Evolutionary conservation across 2,888 invertebrate genomes (phyloP), one percentile per base, ranked within the genome.

Genomic region (Prionchulus punctatus): DNA sequence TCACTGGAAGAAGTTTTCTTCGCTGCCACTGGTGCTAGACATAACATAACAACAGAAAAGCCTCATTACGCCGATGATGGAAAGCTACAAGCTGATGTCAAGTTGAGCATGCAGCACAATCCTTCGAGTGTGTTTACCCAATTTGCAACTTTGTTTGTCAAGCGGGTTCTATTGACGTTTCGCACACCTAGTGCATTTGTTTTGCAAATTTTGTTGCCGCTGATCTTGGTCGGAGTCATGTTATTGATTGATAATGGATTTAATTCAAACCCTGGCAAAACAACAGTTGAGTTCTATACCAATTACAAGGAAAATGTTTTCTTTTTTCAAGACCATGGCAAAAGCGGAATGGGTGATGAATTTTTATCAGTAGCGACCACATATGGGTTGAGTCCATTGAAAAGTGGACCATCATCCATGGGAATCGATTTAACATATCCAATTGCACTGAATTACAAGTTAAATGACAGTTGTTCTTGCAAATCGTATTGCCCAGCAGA

Each of bases 1-100:
- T 86, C 86, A 0, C 70, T 88, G 30, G 87, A 87, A 67, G 87
- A 88, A 70, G 77, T 31, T 7, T 52, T 52, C 25, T 27, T 52
- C 36, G 36, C 36, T 36, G 36, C 36, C 12, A 18, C 36, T 36
- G 36, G 18, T 12, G 7, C 18, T 12, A 18, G 18, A 18, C 7
- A 7, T 18, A 36, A 36, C 18, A 7, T 12, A 18, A n/a, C n/a
- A n/a, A n/a, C n/a, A n/a, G 18, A 36, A 18, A 36, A 36, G 36
- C 36, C 36, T 18, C 7, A 7, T 18, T 7, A 36, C 36, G 36
- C 12, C 7, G 18, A 7, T 36, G 36, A 36, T 7, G 36, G 18
- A 36, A 36, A 18, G 36, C 36, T 36, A 18, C 12, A 18, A 7
- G 12, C 12, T 7, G 18, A 18, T 18, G 12, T 36, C 12, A 12